phyloP scores from a whole-genome alignment of 2,888 invertebrate species.

The Pseudococcus jackbeardsleyi region DNA sequence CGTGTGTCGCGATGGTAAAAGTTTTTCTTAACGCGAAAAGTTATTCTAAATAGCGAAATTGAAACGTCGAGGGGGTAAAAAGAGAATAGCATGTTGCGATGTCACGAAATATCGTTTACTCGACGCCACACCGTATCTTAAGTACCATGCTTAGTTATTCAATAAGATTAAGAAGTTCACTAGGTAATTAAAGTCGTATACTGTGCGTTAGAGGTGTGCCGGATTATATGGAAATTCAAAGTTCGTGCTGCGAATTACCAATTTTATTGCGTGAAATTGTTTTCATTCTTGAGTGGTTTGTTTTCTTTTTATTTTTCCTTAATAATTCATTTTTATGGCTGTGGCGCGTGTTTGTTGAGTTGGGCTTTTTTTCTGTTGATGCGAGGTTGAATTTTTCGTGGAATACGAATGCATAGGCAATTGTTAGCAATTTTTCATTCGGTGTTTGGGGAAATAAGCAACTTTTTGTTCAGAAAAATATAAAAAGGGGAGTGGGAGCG shows the following conservation, averaged over 20 bases:
- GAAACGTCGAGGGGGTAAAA: neutral
- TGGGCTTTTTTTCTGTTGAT: neutral
- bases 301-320: neutral
- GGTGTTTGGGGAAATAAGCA: too few relatives aligned
- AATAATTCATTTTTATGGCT: neutral
- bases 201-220: neutral
- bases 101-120: conserved; percentile 7
- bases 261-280: conserved; percentile 14
- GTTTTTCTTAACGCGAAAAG: neutral
- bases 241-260: conserved; percentile 5
- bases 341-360: neutral
- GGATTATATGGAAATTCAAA: conserved; percentile 24
- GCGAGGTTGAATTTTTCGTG: neutral
- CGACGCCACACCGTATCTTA: neutral
- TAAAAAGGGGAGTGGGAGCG: too few relatives aligned
- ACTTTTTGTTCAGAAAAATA: too few relatives aligned
- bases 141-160: neutral
- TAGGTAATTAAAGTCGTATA: neutral
- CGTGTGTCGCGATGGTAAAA: neutral
- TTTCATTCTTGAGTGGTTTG: neutral
- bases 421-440: too few relatives aligned
- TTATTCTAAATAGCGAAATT: neutral
- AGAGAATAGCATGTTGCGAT: neutral
- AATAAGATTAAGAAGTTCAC: conserved; percentile 35
- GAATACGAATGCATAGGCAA: neutral